Evolutionary conservation across 37 sponge, comb jelly and placozoan species (phyloP), one percentile per base, ranked within the genome.

Genomic region (Agelas oroides): DNA sequence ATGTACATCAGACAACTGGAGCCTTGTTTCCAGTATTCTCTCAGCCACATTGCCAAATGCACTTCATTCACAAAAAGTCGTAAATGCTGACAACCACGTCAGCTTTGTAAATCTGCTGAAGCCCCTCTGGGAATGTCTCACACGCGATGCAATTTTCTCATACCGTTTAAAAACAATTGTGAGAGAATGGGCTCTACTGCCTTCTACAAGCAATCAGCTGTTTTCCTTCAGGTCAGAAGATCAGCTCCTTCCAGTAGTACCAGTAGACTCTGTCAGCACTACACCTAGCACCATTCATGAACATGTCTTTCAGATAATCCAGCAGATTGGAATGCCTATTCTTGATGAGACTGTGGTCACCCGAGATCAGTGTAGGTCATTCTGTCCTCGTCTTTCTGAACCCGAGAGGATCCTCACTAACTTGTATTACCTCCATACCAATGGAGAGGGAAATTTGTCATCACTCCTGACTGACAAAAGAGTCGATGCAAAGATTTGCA

Each of bases 111-210:
- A 8, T 31, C 31, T 55, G 53, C 19, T 71, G 15, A 19, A n/a
- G 1, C 73, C 53, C 12, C 53, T 71, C 37, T 71, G 73, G 73
- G 15, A 71, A 28, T 71, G 73, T 23, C 27, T 71, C 37, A 46
- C 23, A 33, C 13, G 2, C 8, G 76, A 75, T 20, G 20, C 1
- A 58, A 31, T 75, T 5, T 75, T 75, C 36, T 33, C 32, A 57
- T 6, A 32, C 17, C 59, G 27, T 31, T 32, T 58, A 34, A 56
- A 23, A 31, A 1, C 30, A 32, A 25, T 58, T 20, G 34, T 75
- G 8, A 1, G 27, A 58, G 34, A 75, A 8, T 75, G 76, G 76
- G 76, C 76, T 32, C 20, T 75, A 34, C n/a, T 75, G 15, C 59
- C 55, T 6, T 75, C 76, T 20, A 75, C n/a, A 16, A 31, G 12